Evolutionary conservation across 1,140 invertebrate species (phyloP), one percentile per base, ranked within the genome.

Genomic region (Anadara kagoshimensis): DNA sequence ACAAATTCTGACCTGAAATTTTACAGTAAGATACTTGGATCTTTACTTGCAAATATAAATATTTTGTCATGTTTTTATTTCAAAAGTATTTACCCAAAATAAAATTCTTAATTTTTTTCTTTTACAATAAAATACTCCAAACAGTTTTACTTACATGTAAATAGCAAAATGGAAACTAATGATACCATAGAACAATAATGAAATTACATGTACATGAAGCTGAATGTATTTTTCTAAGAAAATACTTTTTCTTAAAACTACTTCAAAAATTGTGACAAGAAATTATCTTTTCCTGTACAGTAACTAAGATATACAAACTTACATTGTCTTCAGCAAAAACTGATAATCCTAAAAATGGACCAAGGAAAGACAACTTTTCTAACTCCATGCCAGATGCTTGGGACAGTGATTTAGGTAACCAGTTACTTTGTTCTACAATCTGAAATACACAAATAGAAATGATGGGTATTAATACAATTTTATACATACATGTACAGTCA

Each of bases 241-340:
- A 36, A 36, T 36, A 36, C 29, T 36, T 51, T 51, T 20, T 51
- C 16, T 51, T 51, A 2, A 51, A 51, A 18, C 2, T 51, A 10
- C 10, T 2, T 4, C 49, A 18, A 16, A 51, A 16, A 18, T 51
- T 49, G 10, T 11, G 18, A 11, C 10, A 18, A 2, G 16, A 51
- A 1, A 10, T 51, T 7, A 36, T 36, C 7, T 36, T 36, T 2
- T 36, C 2, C 29, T 36, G 29, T 7, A 44, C 44, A 45, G 5
- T 24, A 44, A 45, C 8, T 29, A n/a, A 14, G 18, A 24, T 59
- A 5, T 36, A n/a, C n/a, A 36, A 56, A 84, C 87, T 86, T 73
- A 90, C 88, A 85, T 97, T 95, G 87, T 98, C 97, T 87, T 98
- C 96, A 43, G 95, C 95, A 87, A 98, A 98, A 0, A 97, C 91